Conservation (phyloP, 2,888 invertebrate species). For the Nomada fucata region DNA sequence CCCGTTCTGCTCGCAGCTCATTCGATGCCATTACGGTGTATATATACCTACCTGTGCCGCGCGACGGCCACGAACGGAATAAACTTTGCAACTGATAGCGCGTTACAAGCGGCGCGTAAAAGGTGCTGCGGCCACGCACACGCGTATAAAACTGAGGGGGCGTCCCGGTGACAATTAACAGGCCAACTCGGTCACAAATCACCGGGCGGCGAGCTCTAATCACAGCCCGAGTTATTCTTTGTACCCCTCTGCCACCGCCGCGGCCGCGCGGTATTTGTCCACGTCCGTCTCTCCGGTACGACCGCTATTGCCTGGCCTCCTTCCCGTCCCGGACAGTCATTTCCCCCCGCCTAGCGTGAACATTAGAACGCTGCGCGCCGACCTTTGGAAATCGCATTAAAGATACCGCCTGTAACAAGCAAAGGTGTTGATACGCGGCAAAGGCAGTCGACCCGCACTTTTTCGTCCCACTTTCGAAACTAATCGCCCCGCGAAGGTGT, state of each 20-base stretch:
- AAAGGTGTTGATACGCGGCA: slow-evolving; percentile 60
- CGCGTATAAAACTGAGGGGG: slow-evolving; percentile 74
- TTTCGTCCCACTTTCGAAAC: slow-evolving; percentile 52
- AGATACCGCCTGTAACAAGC: slow-evolving; percentile 57
- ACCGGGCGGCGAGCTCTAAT: slow-evolving; percentile 80
- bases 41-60: slow-evolving; percentile 30
- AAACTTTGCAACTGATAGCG: slow-evolving; percentile 66
- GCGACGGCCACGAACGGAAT: slow-evolving; percentile 49
- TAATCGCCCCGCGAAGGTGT: slow-evolving; percentile 30
- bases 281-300: slow-evolving; percentile 17
- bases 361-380: slow-evolving; percentile 34
- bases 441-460: slow-evolving; percentile 33
- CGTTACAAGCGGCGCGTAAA: slow-evolving; percentile 62
- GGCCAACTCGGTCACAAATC: slow-evolving; percentile 78
- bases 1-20: slow-evolving; percentile 19
- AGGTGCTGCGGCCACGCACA: slow-evolving; percentile 46
- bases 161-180: slow-evolving; percentile 81
- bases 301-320: slow-evolving; percentile 1
- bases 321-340: slow-evolving; percentile 7
- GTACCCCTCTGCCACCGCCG: slow-evolving; percentile 32
- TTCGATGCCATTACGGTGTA: slow-evolving; percentile 44
- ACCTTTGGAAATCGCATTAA: slow-evolving; percentile 57
- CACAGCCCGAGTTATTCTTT: slow-evolving; percentile 69
- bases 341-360: slow-evolving; percentile 4
- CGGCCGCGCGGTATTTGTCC: not conserved